phyloP scores from a whole-genome alignment of 1,140 invertebrate species.

The Halesus radiatus region DNA sequence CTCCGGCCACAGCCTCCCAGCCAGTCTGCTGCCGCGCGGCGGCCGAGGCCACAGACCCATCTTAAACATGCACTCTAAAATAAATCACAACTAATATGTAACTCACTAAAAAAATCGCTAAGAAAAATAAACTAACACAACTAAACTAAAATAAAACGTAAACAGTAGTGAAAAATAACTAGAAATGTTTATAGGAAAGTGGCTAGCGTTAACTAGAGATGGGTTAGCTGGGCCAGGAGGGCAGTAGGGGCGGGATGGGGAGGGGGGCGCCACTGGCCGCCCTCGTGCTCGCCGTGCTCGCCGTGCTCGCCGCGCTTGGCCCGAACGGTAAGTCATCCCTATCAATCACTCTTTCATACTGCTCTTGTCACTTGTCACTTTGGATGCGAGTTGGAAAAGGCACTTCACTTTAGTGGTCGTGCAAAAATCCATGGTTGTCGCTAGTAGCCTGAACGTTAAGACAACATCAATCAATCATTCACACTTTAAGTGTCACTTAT shows the following conservation, averaged over 20 bases:
- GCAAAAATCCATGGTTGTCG: too few species aligned
- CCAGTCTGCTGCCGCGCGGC: slow-evolving; percentile 58
- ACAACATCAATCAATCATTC: not conserved
- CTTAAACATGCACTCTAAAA: slow-evolving; percentile 57
- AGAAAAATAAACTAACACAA: slow-evolving; percentile 38
- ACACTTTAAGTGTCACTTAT: not conserved
- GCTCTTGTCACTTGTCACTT: too few species aligned
- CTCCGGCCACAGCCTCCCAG: slow-evolving; percentile 5
- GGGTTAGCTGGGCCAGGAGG: slow-evolving; percentile 50
- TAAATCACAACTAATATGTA: slow-evolving; percentile 57
- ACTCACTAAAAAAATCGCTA: slow-evolving; percentile 53
- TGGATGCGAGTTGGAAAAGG: too few species aligned
- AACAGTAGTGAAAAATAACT: slow-evolving; percentile 52
- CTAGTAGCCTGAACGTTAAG: slow-evolving; percentile 48
- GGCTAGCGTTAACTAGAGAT: slow-evolving; percentile 53
- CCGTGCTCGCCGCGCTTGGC: slow-evolving; percentile 49
- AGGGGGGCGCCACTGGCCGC: slow-evolving; percentile 53
- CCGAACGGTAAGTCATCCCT: slow-evolving; percentile 45
- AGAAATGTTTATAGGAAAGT: slow-evolving; percentile 53
- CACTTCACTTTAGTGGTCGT: too few species aligned
- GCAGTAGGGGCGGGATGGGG: slow-evolving; percentile 55
- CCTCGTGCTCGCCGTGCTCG: slow-evolving; percentile 54
- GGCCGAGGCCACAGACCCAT: slow-evolving; percentile 58
- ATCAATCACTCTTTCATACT: not conserved
- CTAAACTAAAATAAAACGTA: slow-evolving; percentile 48